Base-by-base conservation (phyloP, 2,888 invertebrate genomes). In the Tinea trinotella region DNA sequence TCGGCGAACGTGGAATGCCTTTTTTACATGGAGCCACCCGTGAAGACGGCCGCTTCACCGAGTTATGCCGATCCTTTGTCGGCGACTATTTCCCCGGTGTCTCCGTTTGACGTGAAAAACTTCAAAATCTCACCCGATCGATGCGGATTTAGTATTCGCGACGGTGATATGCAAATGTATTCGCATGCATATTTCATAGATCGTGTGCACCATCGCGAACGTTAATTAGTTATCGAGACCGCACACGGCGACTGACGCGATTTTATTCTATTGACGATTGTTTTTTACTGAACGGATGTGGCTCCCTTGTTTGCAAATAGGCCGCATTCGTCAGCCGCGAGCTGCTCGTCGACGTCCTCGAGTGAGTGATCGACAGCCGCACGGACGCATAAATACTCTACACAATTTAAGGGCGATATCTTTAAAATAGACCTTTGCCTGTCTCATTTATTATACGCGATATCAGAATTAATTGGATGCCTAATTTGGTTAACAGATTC, bases 1-100 rank as follows among this genome's bases (percentile, higher is more conserved):
- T 58, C 65, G 57, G 59, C 52, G 55, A 58, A 49, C 48, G 52
- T 44, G 57, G 60, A 60, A 62, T 62, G 58, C 56, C 53, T 58
- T 58, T 81, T 82, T 81, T 83, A 81, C 65, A 60, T 52, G 55
- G 52, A 61, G 64, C 72, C 81, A 80, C 81, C 81, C 82, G 78
- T 74, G 76, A 76, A 61, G 65, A 70, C 50, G 17, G 19, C 46
- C n/a, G 12, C 46, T 19, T 52, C 34, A 13, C 13, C 15, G 15
- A 40, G 40, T 40, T 40, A 40, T 40, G 22, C 17, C 50, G 67
- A 64, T 60, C 64, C 63, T 69, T 66, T 70, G 75, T 68, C 74
- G 69, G 65, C 64, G 67, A 63, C 63, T 58, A 17, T 19, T 46
- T 19, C 46, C 19, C 19, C 44, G n/a, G 3, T 10, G 46, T 18